Evolutionary conservation across 53 echinoderm and acorn worm species (phyloP).

Genomic region (Apostichopus leukothele): DNA sequence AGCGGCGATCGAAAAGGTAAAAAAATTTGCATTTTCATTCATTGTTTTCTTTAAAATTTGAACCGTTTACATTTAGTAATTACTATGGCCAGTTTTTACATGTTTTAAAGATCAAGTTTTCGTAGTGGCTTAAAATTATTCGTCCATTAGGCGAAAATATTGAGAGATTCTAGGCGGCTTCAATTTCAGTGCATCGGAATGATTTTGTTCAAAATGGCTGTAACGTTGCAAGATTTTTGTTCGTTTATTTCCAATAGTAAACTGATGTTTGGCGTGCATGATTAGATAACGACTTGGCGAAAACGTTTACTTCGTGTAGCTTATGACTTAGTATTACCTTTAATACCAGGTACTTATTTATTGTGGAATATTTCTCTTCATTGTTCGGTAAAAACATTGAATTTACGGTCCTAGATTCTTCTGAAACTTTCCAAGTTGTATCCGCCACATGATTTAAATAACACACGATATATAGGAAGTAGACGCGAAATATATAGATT

Average conservation of each 20-base stretch:
- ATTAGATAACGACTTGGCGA: no score
- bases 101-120: not conserved
- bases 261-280: not conserved
- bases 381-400: not conserved
- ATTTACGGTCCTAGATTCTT: not conserved
- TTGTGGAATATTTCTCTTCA: not conserved
- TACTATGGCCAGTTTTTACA: not conserved
- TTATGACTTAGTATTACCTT: no score
- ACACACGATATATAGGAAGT: not conserved
- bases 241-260: not conserved
- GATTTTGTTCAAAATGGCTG: constrained; percentile 14
- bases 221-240: not conserved
- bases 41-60: not conserved
- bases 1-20: constrained; percentile 9
- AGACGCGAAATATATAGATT: not conserved
- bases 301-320: no score
- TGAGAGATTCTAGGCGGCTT: constrained; percentile 7
- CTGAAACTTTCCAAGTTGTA: constrained; percentile 2
- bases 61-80: not conserved
- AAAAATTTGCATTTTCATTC: constrained; percentile 13
- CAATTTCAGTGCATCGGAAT: not conserved
- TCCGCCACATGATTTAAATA: not conserved
- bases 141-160: constrained; percentile 1
- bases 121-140: constrained; percentile 11
- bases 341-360: no score